Evolutionary conservation across 2,113 vertebrate genomes (phyloP).

Genomic region (Motacilla alba): DNA sequence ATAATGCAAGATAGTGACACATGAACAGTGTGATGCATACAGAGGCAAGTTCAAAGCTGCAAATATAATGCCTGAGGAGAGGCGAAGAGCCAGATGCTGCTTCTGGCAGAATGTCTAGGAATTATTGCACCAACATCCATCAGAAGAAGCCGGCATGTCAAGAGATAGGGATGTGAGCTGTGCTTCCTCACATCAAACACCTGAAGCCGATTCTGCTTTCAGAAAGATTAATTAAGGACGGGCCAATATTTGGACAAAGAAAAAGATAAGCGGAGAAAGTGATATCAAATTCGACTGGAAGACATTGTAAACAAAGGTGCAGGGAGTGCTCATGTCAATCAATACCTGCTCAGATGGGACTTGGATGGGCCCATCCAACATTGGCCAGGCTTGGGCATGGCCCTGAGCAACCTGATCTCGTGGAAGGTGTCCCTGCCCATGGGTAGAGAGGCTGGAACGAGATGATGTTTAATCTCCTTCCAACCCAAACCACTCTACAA

Average conservation of each 20-base stretch:
- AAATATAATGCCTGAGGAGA: background rate
- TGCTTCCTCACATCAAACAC: background rate
- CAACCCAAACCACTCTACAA: background rate
- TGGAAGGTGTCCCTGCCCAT: background rate
- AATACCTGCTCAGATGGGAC: background rate
- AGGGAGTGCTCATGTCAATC: background rate
- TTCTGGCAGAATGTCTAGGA: background rate
- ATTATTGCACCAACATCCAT: background rate
- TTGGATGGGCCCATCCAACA: background rate
- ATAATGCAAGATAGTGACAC: conserved; percentile 11
- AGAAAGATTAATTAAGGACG: conserved; percentile 13
- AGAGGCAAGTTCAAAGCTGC: conserved; percentile 18
- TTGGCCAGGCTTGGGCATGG: background rate
- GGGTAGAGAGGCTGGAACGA: background rate
- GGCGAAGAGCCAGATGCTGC: conserved; percentile 10
- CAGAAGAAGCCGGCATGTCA: background rate
- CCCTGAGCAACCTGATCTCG: background rate
- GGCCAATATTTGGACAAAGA: background rate
- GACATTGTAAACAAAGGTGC: background rate
- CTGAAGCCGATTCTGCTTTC: background rate
- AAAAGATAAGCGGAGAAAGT: background rate
- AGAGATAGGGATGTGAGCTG: background rate
- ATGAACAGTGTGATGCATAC: conserved; percentile 1
- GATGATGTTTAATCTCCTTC: background rate
- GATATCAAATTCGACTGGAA: background rate